Base-by-base conservation (phyloP, 2,797 vertebrate genomes). In the Parambassis ranga region DNA sequence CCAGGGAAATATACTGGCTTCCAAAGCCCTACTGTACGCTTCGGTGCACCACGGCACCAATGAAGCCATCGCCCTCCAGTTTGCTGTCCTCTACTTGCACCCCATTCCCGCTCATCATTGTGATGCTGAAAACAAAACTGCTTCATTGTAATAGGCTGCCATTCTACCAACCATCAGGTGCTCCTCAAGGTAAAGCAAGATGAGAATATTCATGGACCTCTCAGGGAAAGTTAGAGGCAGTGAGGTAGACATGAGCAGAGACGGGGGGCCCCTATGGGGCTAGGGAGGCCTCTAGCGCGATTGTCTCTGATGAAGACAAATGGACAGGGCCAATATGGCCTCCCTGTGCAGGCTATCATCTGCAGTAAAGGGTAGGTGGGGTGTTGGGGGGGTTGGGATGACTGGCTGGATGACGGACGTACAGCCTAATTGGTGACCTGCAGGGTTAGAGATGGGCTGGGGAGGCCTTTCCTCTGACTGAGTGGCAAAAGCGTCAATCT, bases 291-390 rank as follows among this genome's bases (percentile, higher is more conserved):
- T 84, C 63, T 38, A 50, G 63, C 71, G 70, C 52, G 65, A 86
- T 79, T 83, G 75, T 66, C 65, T 74, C 75, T 90, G 84, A 92
- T 90, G 90, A 90, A 92, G 90, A 93, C 87, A 85, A 92, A 91
- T 91, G 85, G 83, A 84, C 71, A 57, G 67, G 38, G 47, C 74
- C 81, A 81, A 84, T 75, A 81, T 79, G 80, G 75, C 61, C 82
- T 74, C 74, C 52, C 63, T 56, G 63, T 70, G 55, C 4, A 26
- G 46, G 61, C 75, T 58, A 72, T 80, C 69, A 82, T 83, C 75
- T 74, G 63, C 24, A 47, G 59, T 64, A 75, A 71, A 63, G 55
- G 22, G n/a, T n/a, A n/a, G n/a, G n/a, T n/a, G n/a, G n/a, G n/a
- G n/a, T n/a, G n/a, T n/a, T n/a, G n/a, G 70, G 65, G 58, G 67